Percentiles rank a stretch among this genome's conserved stretches.
These are phyloP conservation scores for Pseudomyrmex cubaensis DNA, from an alignment of 1,140 invertebrate genomes.

Conservation along the genomic window DNA sequence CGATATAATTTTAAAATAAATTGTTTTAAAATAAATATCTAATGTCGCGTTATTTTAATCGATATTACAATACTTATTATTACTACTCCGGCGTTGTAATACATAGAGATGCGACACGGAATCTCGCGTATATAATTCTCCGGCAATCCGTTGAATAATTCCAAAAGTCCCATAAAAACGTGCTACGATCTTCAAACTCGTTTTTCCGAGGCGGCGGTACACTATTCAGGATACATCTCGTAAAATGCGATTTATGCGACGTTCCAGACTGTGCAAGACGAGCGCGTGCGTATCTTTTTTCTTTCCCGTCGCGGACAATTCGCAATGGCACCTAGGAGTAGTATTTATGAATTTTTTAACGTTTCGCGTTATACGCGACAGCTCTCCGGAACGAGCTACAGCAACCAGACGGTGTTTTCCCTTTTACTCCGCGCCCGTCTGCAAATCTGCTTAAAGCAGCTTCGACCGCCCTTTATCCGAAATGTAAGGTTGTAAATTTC, in stretches of 20 bases:
- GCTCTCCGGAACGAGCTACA: conserved; percentile 12
- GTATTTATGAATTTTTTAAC: conserved; percentile 65
- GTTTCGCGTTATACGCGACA: conserved; percentile 43
- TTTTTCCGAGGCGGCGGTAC: conserved; percentile 45
- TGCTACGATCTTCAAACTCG: conserved; percentile 48
- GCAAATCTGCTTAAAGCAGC: conserved; percentile 82
- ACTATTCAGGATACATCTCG: conserved; percentile 62
- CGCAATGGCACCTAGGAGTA: conserved; percentile 59
- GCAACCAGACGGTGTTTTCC: conserved; percentile 28
- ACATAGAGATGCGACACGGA: neutral
- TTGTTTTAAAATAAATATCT: conserved; percentile 24
- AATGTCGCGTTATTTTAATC: neutral
- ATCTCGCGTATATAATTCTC: neutral
- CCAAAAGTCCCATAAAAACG: conserved; percentile 40
- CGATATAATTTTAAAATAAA: too few relatives aligned
- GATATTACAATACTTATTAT: conserved; percentile 32
- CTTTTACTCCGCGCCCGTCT: conserved; percentile 22
- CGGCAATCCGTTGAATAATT: conserved; percentile 50
- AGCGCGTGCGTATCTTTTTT: conserved; percentile 53
- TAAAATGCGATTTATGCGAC: conserved; percentile 59
- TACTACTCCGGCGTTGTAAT: neutral
- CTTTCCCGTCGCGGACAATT: conserved; percentile 46
- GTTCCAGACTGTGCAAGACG: conserved; percentile 56
- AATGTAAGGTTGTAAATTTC: conserved; percentile 83
- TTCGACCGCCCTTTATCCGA: conserved; percentile 76